Evolutionary conservation across 2,888 invertebrate genomes (phyloP).

Genomic region (Drosophila paramelanica): DNA sequence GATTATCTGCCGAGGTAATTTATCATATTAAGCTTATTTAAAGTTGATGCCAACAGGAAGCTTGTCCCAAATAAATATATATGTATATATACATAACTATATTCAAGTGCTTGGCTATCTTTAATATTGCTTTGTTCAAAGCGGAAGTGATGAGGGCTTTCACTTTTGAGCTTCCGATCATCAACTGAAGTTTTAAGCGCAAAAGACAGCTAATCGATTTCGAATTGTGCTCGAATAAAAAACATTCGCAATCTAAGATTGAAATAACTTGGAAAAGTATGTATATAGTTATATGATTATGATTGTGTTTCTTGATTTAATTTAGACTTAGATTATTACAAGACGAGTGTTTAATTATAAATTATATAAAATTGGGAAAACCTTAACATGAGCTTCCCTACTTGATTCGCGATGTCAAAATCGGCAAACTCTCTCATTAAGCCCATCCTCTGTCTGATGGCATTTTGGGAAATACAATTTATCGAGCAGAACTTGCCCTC

Average conservation of each 20-base stretch:
- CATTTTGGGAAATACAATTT: constrained; percentile 10
- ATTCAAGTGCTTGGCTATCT: constrained; percentile 19
- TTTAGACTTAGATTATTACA: too few species aligned
- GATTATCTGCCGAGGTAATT: constrained; percentile 61
- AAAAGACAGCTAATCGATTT: constrained; percentile 2
- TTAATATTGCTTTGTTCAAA: constrained; percentile 7
- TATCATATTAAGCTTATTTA: constrained; percentile 66
- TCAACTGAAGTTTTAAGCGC: not conserved
- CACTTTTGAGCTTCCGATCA: constrained; percentile 13
- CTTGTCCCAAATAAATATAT: constrained; percentile 53
- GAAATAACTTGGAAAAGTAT: too few species aligned
- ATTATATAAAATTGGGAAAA: too few species aligned
- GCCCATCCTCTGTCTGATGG: not conserved
- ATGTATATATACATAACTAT: constrained; percentile 1
- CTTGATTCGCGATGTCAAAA: not conserved
- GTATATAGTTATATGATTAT: too few species aligned
- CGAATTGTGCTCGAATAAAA: not conserved
- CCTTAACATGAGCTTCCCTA: too few species aligned
- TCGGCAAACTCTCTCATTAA: not conserved
- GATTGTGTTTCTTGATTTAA: too few species aligned
- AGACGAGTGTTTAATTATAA: too few species aligned
- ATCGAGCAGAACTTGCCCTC: constrained; percentile 2
- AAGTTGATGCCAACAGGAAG: constrained; percentile 57
- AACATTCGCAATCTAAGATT: not conserved
- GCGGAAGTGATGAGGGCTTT: constrained; percentile 33